Conservation (phyloP, 1,140 invertebrate species). For the Philotrypesis tridentata region DNA sequence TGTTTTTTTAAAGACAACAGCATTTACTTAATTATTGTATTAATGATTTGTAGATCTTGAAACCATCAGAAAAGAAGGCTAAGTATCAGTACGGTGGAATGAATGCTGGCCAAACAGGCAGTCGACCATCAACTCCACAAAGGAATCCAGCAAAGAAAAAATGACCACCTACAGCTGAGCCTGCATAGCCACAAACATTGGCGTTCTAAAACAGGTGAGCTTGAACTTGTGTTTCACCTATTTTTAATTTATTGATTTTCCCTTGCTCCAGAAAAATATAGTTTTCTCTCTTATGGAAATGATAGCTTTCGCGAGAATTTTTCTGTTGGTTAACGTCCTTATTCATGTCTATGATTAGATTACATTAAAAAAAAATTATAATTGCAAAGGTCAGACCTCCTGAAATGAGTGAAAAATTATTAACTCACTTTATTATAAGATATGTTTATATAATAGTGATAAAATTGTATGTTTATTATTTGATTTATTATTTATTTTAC, state of each 20-base stretch:
- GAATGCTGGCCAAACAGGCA: conserved; percentile 78
- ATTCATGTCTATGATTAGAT: background rate
- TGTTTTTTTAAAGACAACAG: background rate
- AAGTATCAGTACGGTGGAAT: conserved; percentile 96
- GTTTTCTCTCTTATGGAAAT: background rate
- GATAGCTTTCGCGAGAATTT: background rate
- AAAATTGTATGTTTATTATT: too few relatives aligned
- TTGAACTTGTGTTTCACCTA: conserved; percentile 18
- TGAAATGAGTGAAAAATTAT: background rate
- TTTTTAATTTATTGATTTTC: conserved; percentile 36
- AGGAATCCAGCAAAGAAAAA: conserved; percentile 90
- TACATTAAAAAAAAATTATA: background rate
- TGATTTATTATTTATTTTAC: background rate
- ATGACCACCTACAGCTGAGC: conserved; percentile 69
- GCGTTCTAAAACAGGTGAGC: conserved; percentile 61
- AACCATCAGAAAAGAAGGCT: conserved; percentile 98
- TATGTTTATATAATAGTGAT: too few relatives aligned
- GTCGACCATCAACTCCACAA: conserved; percentile 90
- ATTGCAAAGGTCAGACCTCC: background rate
- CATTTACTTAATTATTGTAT: background rate
- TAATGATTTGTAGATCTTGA: conserved; percentile 88
- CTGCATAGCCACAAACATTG: conserved; percentile 66
- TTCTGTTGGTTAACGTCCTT: background rate
- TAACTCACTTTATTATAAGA: too few relatives aligned
- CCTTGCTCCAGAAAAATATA: background rate